Conservation (phyloP, 2,797 vertebrate genomes). For the Chromis chromis region DNA sequence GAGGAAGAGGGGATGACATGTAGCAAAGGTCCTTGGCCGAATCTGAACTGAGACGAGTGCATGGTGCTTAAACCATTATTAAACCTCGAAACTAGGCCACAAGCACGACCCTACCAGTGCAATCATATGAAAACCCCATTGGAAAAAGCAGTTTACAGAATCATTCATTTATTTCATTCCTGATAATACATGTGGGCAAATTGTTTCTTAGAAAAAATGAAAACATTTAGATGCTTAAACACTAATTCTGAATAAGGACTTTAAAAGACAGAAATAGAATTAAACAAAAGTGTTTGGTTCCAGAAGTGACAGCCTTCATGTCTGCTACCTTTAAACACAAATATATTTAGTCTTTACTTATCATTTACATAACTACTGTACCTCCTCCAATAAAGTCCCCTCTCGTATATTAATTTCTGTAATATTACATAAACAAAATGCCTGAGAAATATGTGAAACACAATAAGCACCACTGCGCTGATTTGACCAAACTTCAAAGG, state of each 20-base stretch:
- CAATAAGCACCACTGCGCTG: constrained; percentile 31
- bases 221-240: not conserved
- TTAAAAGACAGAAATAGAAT: not conserved
- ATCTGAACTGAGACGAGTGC: constrained; percentile 21
- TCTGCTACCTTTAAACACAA: not conserved
- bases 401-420: constrained; percentile 25
- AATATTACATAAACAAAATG: constrained; percentile 25
- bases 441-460: constrained; percentile 57
- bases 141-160: too few species aligned
- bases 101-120: not conserved
- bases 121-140: too few species aligned
- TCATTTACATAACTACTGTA: not conserved
- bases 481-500: constrained; percentile 56
- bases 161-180: not conserved
- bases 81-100: not conserved
- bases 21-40: not conserved
- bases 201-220: not conserved
- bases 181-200: not conserved
- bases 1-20: not conserved
- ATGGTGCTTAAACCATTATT: not conserved
- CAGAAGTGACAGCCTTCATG: not conserved
- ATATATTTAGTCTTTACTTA: not conserved
- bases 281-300: not conserved
- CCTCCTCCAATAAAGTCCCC: constrained; percentile 3
- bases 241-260: not conserved